These are phyloP conservation scores for Calidris pugnax DNA, from an alignment of 2,113 vertebrate species.

Conservation along the genomic window DNA sequence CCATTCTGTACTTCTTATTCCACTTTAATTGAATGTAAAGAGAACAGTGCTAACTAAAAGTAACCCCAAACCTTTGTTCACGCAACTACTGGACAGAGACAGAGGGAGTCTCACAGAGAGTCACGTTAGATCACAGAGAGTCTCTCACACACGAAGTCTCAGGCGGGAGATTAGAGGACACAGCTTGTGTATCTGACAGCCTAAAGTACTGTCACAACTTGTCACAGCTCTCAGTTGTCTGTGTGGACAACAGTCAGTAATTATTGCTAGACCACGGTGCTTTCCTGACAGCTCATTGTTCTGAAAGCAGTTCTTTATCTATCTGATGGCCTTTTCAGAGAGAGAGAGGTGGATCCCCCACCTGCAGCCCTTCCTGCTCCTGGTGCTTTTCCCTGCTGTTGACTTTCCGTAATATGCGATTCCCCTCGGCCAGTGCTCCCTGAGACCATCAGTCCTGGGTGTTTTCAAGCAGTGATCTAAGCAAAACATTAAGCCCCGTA, in stretches of 20 bases:
- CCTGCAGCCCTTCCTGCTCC: not conserved
- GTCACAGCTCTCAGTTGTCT: not conserved
- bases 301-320: not conserved
- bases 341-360: not conserved
- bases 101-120: not conserved
- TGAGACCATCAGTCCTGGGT: not conserved
- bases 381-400: not conserved
- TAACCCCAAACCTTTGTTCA: not conserved
- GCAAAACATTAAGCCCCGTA: not conserved
- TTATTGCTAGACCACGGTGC: not conserved
- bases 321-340: not conserved
- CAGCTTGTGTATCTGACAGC: not conserved
- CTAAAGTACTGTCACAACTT: not conserved
- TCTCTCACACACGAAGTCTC: not conserved
- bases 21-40: not conserved
- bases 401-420: not conserved
- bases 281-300: not conserved
- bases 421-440: not conserved
- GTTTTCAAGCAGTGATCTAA: not conserved
- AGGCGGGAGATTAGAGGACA: not conserved
- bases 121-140: not conserved
- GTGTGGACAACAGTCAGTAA: not conserved
- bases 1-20: not conserved
- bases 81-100: not conserved
- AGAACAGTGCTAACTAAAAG: not conserved